These are phyloP conservation scores for Proteles cristata DNA, from an alignment of 2,113 vertebrate genomes.

Conservation along the genomic window DNA sequence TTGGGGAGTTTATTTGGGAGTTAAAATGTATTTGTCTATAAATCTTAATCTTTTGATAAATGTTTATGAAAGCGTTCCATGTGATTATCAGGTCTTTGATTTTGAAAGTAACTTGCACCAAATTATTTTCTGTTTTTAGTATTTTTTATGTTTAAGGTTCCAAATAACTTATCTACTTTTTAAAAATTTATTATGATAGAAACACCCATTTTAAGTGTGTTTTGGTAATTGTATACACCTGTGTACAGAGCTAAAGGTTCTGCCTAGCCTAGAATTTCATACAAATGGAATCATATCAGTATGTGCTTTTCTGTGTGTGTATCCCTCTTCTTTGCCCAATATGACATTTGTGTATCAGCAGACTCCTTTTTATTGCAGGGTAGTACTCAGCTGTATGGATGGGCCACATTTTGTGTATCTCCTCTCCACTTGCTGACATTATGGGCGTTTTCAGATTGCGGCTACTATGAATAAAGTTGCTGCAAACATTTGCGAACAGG, in stretches of 20 bases:
- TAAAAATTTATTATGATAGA: background rate
- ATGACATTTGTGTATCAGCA: background rate
- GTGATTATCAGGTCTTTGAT: background rate
- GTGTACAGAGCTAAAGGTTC: background rate
- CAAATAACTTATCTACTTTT: background rate
- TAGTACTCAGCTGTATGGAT: background rate
- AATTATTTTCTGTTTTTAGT: slow-evolving; percentile 41
- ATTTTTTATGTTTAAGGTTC: slow-evolving; percentile 27
- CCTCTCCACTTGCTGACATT: background rate
- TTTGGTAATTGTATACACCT: background rate
- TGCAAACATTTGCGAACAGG: background rate
- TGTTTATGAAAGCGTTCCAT: background rate
- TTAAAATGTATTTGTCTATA: background rate
- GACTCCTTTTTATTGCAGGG: background rate
- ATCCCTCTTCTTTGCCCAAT: background rate
- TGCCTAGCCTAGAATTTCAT: background rate
- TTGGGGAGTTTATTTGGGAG: background rate
- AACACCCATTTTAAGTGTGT: background rate
- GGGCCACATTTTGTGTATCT: background rate
- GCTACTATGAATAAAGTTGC: background rate
- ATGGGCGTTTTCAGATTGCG: background rate
- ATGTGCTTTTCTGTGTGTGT: background rate
- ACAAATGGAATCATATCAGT: background rate
- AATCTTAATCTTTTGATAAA: background rate
- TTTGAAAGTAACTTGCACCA: background rate